Percentiles rank a stretch among this genome's conserved stretches.
phyloP scores from a whole-genome alignment of 2,888 invertebrate species.

The Kryphioiulus occultus region DNA sequence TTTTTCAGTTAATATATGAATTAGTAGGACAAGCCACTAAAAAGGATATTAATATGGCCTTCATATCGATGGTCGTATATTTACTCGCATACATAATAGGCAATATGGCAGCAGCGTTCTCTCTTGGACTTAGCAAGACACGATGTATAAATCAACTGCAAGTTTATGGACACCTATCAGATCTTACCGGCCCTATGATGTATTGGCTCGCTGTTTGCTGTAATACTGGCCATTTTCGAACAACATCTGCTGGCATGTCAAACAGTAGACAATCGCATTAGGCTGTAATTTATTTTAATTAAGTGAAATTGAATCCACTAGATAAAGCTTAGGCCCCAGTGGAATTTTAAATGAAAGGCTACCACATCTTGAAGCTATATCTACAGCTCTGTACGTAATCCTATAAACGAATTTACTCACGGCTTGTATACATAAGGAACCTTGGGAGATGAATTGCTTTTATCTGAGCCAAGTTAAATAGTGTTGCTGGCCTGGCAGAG shows the following conservation, averaged over 20 bases:
- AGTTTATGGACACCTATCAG: constrained; percentile 31
- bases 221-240: not conserved
- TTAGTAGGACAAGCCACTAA: not conserved
- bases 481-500: not conserved
- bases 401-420: not conserved
- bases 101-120: not conserved
- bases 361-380: not conserved
- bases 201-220: not conserved
- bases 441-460: not conserved
- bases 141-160: not conserved
- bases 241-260: constrained; percentile 20
- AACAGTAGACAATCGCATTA: constrained; percentile 5
- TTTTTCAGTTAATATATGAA: constrained; percentile 14
- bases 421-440: not conserved
- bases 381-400: not conserved
- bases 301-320: constrained; percentile 6
- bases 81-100: not conserved
- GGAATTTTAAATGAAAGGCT: not conserved
- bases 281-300: constrained; percentile 21
- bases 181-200: not conserved
- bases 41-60: not conserved
- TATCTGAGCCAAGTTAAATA: not conserved
- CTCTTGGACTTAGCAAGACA: not conserved
- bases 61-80: not conserved
- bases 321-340: constrained; percentile 31